Evolutionary conservation across 2,888 invertebrate genomes (phyloP).

Genomic region (Diabrotica balteata): DNA sequence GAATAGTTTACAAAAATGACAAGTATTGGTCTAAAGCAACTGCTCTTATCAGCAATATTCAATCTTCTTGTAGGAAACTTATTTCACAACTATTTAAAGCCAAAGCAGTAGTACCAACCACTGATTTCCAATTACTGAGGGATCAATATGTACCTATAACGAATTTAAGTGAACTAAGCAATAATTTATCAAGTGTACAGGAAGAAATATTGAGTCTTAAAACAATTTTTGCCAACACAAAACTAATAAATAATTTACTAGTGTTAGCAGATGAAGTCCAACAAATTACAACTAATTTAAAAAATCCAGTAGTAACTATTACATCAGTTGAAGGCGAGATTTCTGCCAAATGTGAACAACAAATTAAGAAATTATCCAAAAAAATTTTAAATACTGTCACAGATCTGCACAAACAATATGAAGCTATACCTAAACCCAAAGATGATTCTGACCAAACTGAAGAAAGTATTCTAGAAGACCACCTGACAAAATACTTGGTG

Average conservation of each 20-base stretch:
- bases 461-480: conserved; percentile 66
- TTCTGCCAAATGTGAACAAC: conserved; percentile 25
- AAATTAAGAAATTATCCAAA: conserved; percentile 38
- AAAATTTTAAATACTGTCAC: conserved; percentile 43
- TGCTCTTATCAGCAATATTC: conserved; percentile 39
- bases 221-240: conserved; percentile 27
- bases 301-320: background rate
- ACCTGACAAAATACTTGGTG: conserved; percentile 72
- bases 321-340: background rate
- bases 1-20: conserved; percentile 51
- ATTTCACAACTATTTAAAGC: conserved; percentile 43
- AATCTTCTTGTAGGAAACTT: conserved; percentile 41
- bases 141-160: conserved; percentile 46
- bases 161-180: conserved; percentile 26
- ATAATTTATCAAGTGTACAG: conserved; percentile 23
- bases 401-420: conserved; percentile 47
- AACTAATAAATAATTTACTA: conserved; percentile 20
- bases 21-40: conserved; percentile 47
- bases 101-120: conserved; percentile 41
- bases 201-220: conserved; percentile 22
- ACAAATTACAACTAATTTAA: background rate
- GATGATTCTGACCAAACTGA: conserved; percentile 56
- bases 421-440: conserved; percentile 23
- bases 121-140: conserved; percentile 45
- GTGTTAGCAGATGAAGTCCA: conserved; percentile 29